These are phyloP conservation scores for Leucophora obtusa DNA, from an alignment of 2,888 invertebrate genomes.

Conservation along the genomic window DNA sequence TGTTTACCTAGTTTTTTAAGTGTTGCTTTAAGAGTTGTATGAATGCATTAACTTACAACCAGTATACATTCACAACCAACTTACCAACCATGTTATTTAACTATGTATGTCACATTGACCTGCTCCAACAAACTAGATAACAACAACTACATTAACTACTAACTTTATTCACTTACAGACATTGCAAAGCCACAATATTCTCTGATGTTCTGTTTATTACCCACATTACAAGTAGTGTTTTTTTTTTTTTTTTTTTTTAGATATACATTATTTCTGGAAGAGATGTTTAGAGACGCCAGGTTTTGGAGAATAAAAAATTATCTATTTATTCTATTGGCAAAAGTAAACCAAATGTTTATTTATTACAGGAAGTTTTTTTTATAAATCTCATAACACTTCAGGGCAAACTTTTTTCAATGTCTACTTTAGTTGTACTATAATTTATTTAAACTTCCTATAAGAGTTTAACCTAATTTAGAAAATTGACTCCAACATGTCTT, in stretches of 20 bases:
- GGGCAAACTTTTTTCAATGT: background rate
- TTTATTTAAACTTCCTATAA: background rate
- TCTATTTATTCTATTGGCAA: background rate
- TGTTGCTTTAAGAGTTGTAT: background rate
- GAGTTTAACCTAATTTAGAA: too few relatives aligned
- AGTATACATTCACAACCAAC: slow-evolving; percentile 24
- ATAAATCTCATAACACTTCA: background rate
- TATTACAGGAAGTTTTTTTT: slow-evolving; percentile 2
- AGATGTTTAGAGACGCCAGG: slow-evolving; percentile 23
- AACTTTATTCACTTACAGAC: slow-evolving; percentile 13
- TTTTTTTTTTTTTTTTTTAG: background rate
- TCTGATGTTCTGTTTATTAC: background rate
- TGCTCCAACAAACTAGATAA: slow-evolving; percentile 62
- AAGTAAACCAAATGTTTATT: slow-evolving; percentile 3
- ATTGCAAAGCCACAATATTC: background rate
- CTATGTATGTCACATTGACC: slow-evolving; percentile 65
- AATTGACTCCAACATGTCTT: too few relatives aligned
- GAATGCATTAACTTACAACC: slow-evolving; percentile 3
- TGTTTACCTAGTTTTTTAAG: slow-evolving; percentile 58
- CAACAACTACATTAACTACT: slow-evolving; percentile 27
- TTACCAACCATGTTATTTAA: slow-evolving; percentile 53
- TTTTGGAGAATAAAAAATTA: slow-evolving; percentile 1
- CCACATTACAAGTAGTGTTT: background rate
- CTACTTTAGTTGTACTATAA: background rate
- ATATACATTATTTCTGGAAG: slow-evolving; percentile 48